Conservation (phyloP, 1,140 invertebrate genomes). For the Pentalonia nigronervosa region DNA sequence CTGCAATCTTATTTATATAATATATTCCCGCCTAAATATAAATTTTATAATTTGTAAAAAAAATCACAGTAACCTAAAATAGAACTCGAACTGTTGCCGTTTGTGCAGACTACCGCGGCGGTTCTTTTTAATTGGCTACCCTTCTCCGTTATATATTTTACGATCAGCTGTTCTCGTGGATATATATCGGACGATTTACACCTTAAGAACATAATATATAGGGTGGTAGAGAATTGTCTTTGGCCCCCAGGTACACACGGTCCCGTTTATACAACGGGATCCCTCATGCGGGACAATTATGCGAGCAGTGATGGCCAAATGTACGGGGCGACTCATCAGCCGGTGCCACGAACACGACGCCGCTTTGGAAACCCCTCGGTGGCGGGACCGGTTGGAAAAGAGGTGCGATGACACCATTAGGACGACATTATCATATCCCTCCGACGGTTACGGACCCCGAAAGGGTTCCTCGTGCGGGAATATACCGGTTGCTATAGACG, state of each 20-base stretch:
- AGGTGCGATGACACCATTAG: slow-evolving; percentile 58
- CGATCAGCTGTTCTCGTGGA: slow-evolving; percentile 51
- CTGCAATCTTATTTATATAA: not conserved
- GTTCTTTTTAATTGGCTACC: slow-evolving; percentile 35
- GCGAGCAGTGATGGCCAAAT: slow-evolving; percentile 33
- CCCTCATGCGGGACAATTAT: slow-evolving; percentile 55
- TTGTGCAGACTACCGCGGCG: not conserved
- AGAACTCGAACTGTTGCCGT: not conserved
- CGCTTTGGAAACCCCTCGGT: slow-evolving; percentile 5
- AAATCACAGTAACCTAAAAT: not conserved
- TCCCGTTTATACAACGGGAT: slow-evolving; percentile 51
- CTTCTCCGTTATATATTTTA: slow-evolving; percentile 33
- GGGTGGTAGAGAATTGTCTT: slow-evolving; percentile 47
- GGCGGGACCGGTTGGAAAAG: slow-evolving; percentile 36
- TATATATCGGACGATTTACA: slow-evolving; percentile 54
- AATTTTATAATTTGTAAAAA: not conserved
- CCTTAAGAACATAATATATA: slow-evolving; percentile 51
- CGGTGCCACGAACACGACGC: not conserved
- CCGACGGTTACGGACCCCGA: slow-evolving; percentile 39
- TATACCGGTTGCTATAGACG: slow-evolving; percentile 50
- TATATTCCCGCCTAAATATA: not conserved
- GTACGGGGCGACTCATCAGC: too few relatives aligned
- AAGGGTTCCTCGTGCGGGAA: slow-evolving; percentile 55
- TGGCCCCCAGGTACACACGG: slow-evolving; percentile 12
- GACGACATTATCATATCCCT: slow-evolving; percentile 58